A percentile compares a stretch with the other conserved stretches of the same genome.
Conservation (phyloP, 2,888 invertebrate genomes). For the Tineola bisselliella region DNA sequence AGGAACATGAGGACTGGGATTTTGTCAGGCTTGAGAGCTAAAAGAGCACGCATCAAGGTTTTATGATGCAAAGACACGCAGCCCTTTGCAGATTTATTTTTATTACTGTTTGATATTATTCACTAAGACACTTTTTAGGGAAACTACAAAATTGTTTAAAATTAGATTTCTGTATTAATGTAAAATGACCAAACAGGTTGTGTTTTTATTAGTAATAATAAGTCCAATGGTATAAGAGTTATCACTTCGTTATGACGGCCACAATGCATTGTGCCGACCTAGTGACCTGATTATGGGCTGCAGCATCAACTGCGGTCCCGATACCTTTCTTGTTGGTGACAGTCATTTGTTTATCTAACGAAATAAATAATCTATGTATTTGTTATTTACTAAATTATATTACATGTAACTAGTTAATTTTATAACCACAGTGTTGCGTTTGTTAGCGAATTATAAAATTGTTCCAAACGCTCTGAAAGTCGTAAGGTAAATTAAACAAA, state of each 20-base stretch:
- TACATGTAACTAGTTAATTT: background rate
- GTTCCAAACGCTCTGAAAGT: background rate
- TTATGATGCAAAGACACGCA: conserved; percentile 41
- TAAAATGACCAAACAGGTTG: conserved; percentile 15
- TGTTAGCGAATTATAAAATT: background rate
- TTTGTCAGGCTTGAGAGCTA: conserved; percentile 17
- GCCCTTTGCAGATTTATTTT: conserved; percentile 39
- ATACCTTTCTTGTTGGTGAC: conserved; percentile 10
- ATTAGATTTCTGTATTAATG: conserved; percentile 16
- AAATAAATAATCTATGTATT: background rate
- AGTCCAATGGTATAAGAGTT: background rate
- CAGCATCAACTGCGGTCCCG: conserved; percentile 19
- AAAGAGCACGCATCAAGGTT: conserved; percentile 32
- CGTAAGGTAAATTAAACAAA: conserved; percentile 9
- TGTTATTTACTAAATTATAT: background rate
- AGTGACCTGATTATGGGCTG: conserved; percentile 58
- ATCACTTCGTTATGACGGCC: conserved; percentile 55
- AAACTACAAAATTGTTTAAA: conserved; percentile 33
- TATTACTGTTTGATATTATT: conserved; percentile 28
- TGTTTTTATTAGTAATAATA: background rate
- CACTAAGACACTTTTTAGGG: conserved; percentile 27
- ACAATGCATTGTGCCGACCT: conserved; percentile 50
- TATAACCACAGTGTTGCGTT: background rate
- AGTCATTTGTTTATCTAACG: background rate
- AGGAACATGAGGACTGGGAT: conserved; percentile 29